Base-by-base conservation (phyloP, 2,113 vertebrate genomes). In the Hoplias malabaricus region DNA sequence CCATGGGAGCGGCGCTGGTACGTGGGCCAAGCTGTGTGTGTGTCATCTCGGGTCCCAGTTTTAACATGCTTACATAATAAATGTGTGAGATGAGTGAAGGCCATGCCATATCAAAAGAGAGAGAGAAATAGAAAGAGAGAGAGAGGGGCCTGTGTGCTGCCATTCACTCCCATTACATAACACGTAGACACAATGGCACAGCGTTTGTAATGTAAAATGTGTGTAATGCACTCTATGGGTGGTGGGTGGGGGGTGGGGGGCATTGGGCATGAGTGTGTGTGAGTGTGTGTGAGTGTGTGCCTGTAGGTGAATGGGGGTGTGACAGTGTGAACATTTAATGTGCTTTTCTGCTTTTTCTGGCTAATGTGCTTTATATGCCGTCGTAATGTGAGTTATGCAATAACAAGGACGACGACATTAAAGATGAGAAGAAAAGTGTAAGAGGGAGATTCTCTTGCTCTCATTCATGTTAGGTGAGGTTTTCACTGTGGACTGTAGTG, bases 241-340 rank as follows among this genome's bases (percentile, higher is more conserved):
- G 19, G 46, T 11, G n/a, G n/a, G n/a, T 19, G 7, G 11, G n/a
- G 46, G 46, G 13, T 4, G 46, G 1, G 14, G 42, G 14, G 46
- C 11, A n/a, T 1, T n/a, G 16, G 5, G 48, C 21, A 21, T n/a
- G 9, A 53, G 19, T n/a, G 48, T 9, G 48, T 53, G 48, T 53
- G 19, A 8, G 42, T 5, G 16, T 10, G 43, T n/a, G n/a, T n/a
- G n/a, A n/a, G 27, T 29, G 54, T 14, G 27, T 53, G 19, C 3
- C 23, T 53, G 69, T 56, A n/a, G 40, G 66, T 34, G 59, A 54
- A 36, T 50, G 69, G 40, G 59, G 50, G 46, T n/a, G 7, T 46
- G n/a, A 4, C 19, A 36, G 38, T 14, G 27, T 25, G 11, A 14
- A 3, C 16, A 19, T 27, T 43, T 19, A 19, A 34, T 2, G 57